Evolutionary conservation across 2,888 invertebrate genomes (phyloP), one percentile per base, ranked within the genome.

Genomic region (Actias luna): DNA sequence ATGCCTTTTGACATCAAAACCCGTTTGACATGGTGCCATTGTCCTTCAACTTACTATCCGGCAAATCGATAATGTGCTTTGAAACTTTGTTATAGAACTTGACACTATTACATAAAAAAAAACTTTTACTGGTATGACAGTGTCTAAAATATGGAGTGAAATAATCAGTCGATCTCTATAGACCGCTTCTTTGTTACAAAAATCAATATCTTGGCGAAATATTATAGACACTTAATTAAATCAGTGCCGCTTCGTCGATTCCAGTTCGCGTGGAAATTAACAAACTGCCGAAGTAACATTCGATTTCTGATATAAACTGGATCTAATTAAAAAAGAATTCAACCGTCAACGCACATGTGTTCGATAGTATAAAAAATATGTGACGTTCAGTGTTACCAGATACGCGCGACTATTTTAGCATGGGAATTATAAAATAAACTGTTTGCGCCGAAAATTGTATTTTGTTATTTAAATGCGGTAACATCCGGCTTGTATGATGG

Each of bases 271-370:
- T 29, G 27, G 29, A 55, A 29, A 27, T 29, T 29, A 7, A 55
- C 16, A 55, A 55, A 29, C 25, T 16, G 29, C 39, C 14, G n/a
- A 36, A 10, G 59, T 31, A 42, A 46, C 46, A 46, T 29, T 60
- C 29, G 60, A 46, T 42, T 59, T 36, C 27, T 36, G 59, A 33
- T 59, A 36, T 22, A 58, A 7, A 33, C 50, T 52, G 25, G 25
- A 52, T 52, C 25, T 29, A 55, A 55, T 46, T 42, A 16, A 31
- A 39, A 42, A 58, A 46, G 46, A 58, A 62, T 33, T 55, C n/a
- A 57, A 62, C 61, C 22, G 46, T 46, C 46, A 8, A 18, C 46
- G 18, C 46, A 50, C 46, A 64, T 50, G 50, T 62, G 58, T 62
- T 59, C 31, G 18, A 46, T 55, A 16, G 58, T 16, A 63, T 61